A percentile compares a stretch with the other conserved stretches of the same genome.
Conservation (phyloP, 1,140 invertebrate genomes). For the Trissolcus basalis region DNA sequence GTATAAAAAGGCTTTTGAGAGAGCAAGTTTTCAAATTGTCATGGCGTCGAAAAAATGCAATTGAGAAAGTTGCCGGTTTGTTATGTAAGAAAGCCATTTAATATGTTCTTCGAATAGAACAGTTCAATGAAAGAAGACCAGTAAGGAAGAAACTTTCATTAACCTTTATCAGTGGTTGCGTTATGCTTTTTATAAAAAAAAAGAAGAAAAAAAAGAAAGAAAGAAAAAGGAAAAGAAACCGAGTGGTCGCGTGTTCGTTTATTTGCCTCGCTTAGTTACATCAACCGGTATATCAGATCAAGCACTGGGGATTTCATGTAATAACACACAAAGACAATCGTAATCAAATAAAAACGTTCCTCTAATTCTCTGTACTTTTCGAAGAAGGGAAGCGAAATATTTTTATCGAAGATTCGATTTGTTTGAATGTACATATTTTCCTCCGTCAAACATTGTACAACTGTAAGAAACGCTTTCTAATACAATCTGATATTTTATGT, state of each 20-base stretch:
- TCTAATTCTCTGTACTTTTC: background rate
- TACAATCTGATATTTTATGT: too few species aligned
- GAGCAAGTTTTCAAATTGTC: conserved; percentile 36
- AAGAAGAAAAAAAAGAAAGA: too few species aligned
- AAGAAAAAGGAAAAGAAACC: conserved; percentile 26
- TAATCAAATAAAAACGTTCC: background rate
- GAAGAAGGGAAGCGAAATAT: too few species aligned
- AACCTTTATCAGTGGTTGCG: conserved; percentile 25
- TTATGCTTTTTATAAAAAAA: conserved; percentile 48
- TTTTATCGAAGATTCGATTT: too few species aligned
- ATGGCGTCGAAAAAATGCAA: conserved; percentile 43
- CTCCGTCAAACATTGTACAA: too few species aligned
- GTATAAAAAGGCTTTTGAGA: conserved; percentile 32
- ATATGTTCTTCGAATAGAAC: conserved; percentile 30
- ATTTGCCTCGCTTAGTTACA: conserved; percentile 1
- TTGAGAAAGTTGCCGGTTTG: conserved; percentile 31
- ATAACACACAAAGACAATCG: background rate
- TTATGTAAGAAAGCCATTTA: conserved; percentile 47
- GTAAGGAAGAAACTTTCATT: conserved; percentile 35
- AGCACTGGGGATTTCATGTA: background rate
- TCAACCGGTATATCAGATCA: conserved; percentile 9
- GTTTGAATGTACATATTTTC: too few species aligned
- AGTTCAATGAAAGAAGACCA: conserved; percentile 37
- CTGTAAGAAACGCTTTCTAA: too few species aligned
- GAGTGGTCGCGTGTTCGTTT: conserved; percentile 22